Conservation (phyloP, 2,113 vertebrate species). For the Vulpes vulpes region DNA sequence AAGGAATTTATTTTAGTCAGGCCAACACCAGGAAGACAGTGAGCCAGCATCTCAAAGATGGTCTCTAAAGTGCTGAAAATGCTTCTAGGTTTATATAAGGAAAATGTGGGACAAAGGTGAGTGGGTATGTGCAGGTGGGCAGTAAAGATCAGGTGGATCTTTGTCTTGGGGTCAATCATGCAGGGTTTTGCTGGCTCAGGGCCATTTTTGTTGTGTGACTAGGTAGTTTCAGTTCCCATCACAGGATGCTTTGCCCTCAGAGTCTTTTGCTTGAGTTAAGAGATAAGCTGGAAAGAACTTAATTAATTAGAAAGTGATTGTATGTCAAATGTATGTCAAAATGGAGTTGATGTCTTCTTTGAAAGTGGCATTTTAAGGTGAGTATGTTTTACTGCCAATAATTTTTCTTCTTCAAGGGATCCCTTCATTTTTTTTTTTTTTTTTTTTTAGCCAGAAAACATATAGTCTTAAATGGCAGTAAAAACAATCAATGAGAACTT, state of each 20-base stretch:
- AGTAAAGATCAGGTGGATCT: background rate
- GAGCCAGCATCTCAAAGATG: background rate
- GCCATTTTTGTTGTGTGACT: background rate
- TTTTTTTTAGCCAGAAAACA: background rate
- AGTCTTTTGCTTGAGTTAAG: background rate
- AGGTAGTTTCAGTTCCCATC: background rate
- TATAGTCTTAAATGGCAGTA: background rate
- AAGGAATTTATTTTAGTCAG: background rate
- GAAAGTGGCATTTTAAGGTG: background rate
- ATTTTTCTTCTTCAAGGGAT: background rate
- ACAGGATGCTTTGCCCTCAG: background rate
- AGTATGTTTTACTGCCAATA: background rate
- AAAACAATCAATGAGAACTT: conserved; percentile 37
- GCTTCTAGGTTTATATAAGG: background rate
- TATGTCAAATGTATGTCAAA: background rate
- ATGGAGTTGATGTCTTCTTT: background rate
- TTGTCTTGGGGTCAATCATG: background rate
- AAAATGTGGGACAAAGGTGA: background rate
- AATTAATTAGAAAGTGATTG: background rate
- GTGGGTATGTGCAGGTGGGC: background rate
- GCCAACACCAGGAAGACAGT: background rate
- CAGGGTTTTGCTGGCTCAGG: background rate
- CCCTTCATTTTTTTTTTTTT: background rate
- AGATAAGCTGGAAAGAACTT: background rate
- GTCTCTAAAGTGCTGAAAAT: background rate